Base-by-base conservation (phyloP, 2,888 invertebrate species). In the Netelia inedita region DNA sequence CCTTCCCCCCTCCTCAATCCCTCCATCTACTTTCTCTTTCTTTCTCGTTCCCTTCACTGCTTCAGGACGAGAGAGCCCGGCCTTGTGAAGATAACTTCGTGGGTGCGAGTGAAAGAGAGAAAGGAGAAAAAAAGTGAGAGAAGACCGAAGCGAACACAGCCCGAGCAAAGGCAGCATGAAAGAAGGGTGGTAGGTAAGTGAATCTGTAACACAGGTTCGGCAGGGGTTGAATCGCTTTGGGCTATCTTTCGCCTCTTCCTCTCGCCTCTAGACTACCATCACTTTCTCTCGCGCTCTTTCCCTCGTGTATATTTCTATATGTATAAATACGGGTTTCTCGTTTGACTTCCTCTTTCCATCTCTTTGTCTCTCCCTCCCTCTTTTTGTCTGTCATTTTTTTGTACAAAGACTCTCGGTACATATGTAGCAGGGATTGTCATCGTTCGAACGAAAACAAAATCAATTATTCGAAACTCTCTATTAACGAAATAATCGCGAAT, bases 221-320 rank as follows among this genome's bases (percentile, higher is more conserved):
- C 89, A 88, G 90, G 89, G 91, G 90, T 90, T 90, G 88, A 89
- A 92, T 90, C 89, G 91, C 90, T 91, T 89, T 87, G 85, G 90
- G 90, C 91, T 88, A 91, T 90, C 88, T 87, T 89, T 88, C 85
- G 87, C 83, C 85, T 82, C 72, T 81, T 71, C 59, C 78, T 73
- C 68, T 76, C 59, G 57, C 82, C 72, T 76, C 71, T 74, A 63
- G 59, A 41, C 68, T 23, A 71, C 69, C 81, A 78, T 73, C 14
- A 11, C 72, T 80, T 74, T 73, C 65, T 76, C 59, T 43, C 80
- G 43, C 2, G 16, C 16, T 53, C 82, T 61, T 16, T 53, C 71
- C 53, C 76, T 57, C 78, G 55, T 11, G 41, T 75, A 63, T 28
- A 35, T 79, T 50, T 14, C 46, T 71, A 46, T 78, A 59, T 46